Evolutionary conservation across 2,113 vertebrate species (phyloP).

Genomic region (Willisornis vidua): DNA sequence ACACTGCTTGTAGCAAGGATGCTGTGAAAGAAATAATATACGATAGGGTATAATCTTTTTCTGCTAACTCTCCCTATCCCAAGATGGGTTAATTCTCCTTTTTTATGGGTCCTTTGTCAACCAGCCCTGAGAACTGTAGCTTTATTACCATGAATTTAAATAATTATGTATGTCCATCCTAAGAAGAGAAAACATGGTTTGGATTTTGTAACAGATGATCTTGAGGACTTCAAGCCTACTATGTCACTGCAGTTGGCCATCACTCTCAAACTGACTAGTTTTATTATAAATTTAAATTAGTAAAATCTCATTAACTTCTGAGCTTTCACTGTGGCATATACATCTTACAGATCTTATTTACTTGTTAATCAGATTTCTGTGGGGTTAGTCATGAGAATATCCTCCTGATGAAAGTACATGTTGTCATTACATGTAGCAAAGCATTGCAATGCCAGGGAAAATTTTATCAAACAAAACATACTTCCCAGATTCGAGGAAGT

Average conservation of each 20-base stretch:
- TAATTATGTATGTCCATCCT: not conserved
- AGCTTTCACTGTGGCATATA: not conserved
- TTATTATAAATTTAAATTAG: conserved; percentile 3
- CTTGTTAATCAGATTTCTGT: not conserved
- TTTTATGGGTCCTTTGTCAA: not conserved
- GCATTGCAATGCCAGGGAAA: not conserved
- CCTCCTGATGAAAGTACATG: not conserved
- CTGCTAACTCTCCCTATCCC: not conserved
- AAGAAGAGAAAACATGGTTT: not conserved
- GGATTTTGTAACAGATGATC: not conserved
- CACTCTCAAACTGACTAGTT: not conserved
- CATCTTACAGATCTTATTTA: not conserved
- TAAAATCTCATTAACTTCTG: not conserved
- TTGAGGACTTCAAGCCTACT: not conserved
- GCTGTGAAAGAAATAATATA: not conserved
- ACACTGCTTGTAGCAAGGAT: not conserved
- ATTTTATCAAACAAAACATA: not conserved
- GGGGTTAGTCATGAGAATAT: not conserved
- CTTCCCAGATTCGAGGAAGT: not conserved
- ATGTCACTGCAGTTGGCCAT: not conserved
- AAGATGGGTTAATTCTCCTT: not conserved
- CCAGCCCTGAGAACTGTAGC: not conserved
- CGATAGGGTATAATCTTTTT: not conserved
- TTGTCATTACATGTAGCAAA: not conserved
- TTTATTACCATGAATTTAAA: not conserved